Base-by-base conservation (phyloP, 1,140 invertebrate genomes). In the Platyscapa corneri region DNA sequence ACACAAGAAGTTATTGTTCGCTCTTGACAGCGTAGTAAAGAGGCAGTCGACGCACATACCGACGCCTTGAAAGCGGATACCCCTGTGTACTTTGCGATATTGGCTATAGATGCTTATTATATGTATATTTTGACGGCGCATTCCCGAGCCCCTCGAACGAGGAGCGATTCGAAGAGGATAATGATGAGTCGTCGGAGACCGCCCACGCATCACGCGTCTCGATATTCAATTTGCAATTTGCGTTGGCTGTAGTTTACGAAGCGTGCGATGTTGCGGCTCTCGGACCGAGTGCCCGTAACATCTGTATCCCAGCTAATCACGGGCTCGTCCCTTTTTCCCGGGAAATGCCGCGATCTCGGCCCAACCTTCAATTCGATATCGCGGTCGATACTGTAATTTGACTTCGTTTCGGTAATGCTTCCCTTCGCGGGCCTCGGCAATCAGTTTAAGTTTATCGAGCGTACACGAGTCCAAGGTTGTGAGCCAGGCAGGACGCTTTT, bases 1-100 rank as follows among this genome's bases (percentile, higher is more conserved):
- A 90, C 86, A 88, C 85, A 89, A 90, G 88, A 90, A 88, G 89
- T 88, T 89, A 90, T 90, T 90, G 89, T 90, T 88, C 87, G 85
- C 84, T 85, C 87, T 88, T 86, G 89, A 88, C 89, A n/a, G 75
- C 65, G 49, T 60, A 64, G 49, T 42, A 37, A 39, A 39, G 67
- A 75, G 53, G 53, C 27, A 81, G 20, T 34, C 56, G 67, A 56
- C 30, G 72, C 56, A 32, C 80, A 84, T 77, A 77, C 83, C 64
- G 30, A 70, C 20, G 37, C 37, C 70, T 42, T 7, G 70, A 74
- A 74, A 74, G 70, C 70, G 27, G 70, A 77, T 18, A 49, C 46
- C 46, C 80, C 27, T 20, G 72, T 34, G 56, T 53, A 30, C n/a
- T 27, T 23, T 65, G 12, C 65, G 80, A 70, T 72, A 53, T 20